Base-by-base conservation (phyloP, 2,888 invertebrate genomes). In the Plutella xylostella region DNA sequence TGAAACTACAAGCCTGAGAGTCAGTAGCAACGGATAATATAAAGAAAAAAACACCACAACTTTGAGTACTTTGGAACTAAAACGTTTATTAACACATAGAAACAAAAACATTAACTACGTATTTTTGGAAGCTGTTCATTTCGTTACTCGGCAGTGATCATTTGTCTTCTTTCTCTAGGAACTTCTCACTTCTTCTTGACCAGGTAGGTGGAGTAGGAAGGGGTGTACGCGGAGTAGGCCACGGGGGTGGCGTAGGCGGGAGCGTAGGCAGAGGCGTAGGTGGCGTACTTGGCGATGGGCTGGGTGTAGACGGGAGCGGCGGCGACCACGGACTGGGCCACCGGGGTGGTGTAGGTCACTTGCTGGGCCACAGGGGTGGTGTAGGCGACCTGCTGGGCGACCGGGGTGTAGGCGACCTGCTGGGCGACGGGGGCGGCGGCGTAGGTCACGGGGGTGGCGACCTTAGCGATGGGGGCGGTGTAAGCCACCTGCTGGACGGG, bases 191-290 rank as follows among this genome's bases (percentile, higher is more conserved):
- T n/a, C 6, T 15, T n/a, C 34, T 34, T 34, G 15, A 34, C 41
- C 28, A 3, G 48, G 37, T 6, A 40, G 19, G 46, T 39, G 42
- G 21, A 33, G 47, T 47, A 45, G 15, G 46, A 45, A 17, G 44
- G 45, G 3, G 49, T 47, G 4, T 52, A 50, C 6, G 48, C 43
- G 19, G 51, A 47, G 48, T 52, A 49, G n/a, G 55, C 50, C 6
- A 47, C 33, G 21, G 47, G 44, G 15, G 46, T 33, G 18, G 43
- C 25, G 17, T 20, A 17, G 12, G 28, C 25, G 18, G 37, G 15
- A 31, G 39, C 38, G 19, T 21, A 20, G 30, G 34, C 31, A 21
- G 43, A 37, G 33, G 31, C 30, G 44, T 48, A 48, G 2, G 40
- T 25, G 1, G 48, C 43, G 11, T 25, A 28, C 9, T 11, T 12